These are phyloP conservation scores for Drosophila anomalata DNA, from an alignment of 2,888 invertebrate genomes.

Conservation along the genomic window DNA sequence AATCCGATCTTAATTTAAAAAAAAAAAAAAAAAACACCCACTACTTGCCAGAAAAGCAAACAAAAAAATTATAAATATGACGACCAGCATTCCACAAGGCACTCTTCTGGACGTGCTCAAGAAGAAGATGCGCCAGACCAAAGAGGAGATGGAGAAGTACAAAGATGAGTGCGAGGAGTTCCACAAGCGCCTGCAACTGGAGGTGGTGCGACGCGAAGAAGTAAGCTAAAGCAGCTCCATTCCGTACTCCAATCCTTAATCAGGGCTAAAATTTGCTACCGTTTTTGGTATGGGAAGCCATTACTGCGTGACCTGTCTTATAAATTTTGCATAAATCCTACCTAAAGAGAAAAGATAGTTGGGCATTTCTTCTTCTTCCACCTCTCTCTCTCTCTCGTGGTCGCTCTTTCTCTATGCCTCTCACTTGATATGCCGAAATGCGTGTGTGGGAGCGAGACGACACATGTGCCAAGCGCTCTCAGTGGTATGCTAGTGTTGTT, in stretches of 20 bases:
- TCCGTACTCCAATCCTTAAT: slow-evolving; percentile 13
- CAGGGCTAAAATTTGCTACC: slow-evolving; percentile 40
- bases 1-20: slow-evolving; percentile 60
- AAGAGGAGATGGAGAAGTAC: slow-evolving; percentile 99
- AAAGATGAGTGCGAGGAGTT: slow-evolving; percentile 99
- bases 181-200: slow-evolving; percentile 96
- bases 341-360: slow-evolving; percentile 38
- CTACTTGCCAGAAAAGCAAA: slow-evolving; percentile 38
- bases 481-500: slow-evolving; percentile 34
- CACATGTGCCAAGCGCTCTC: slow-evolving; percentile 37
- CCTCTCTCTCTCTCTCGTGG: slow-evolving; percentile 22
- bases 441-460: slow-evolving; percentile 43
- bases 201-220: slow-evolving; percentile 98
- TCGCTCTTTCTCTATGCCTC: slow-evolving; percentile 13
- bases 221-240: slow-evolving; percentile 91
- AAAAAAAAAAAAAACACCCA: slow-evolving; percentile 54
- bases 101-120: slow-evolving; percentile 98
- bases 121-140: slow-evolving; percentile 99
- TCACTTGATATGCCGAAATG: slow-evolving; percentile 1
- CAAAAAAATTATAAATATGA: slow-evolving; percentile 86
- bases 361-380: slow-evolving; percentile 58
- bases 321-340: slow-evolving; percentile 57
- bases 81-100: slow-evolving; percentile 95
- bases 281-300: slow-evolving; percentile 62
- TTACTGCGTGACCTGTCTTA: slow-evolving; percentile 33